phyloP scores from a whole-genome alignment of 2,113 vertebrate species.

The Orthochromis malagaraziensis region DNA sequence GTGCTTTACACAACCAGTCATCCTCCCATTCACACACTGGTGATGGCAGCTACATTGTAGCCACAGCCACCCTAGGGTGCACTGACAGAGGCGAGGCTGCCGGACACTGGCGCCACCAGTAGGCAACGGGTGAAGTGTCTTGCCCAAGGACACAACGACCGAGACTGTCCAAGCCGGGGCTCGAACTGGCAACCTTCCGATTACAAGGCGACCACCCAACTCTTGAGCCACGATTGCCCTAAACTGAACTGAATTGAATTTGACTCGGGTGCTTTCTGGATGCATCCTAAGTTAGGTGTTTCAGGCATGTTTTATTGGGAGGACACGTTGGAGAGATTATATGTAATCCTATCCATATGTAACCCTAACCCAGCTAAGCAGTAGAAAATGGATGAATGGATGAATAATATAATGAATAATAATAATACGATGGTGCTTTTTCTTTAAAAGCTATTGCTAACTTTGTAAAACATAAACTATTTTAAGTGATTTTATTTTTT shows the following conservation, averaged over 20 bases:
- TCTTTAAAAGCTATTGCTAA: fast-evolving
- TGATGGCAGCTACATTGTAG: too few species aligned
- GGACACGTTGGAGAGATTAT: not conserved
- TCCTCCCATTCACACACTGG: too few species aligned
- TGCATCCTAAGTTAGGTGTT: not conserved
- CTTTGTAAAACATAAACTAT: not conserved
- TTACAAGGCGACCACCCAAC: fast-evolving
- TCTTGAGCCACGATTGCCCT: fast-evolving
- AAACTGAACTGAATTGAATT: not conserved
- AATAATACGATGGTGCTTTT: not conserved
- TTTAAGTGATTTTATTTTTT: not conserved
- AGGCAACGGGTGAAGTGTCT: too few species aligned
- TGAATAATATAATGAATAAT: not conserved
- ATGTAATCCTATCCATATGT: fast-evolving
- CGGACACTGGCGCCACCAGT: too few species aligned
- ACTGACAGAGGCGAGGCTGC: too few species aligned
- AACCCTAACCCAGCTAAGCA: fast-evolving
- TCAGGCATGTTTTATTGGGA: not conserved
- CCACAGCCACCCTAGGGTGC: too few species aligned
- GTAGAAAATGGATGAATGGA: not conserved
- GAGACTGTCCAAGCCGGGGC: too few species aligned
- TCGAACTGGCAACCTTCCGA: too few species aligned
- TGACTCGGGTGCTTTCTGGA: fast-evolving
- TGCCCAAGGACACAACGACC: fast-evolving
- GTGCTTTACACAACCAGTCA: too few species aligned